phyloP scores from a whole-genome alignment of 2,113 vertebrate genomes.

The Mystacornis crossleyi region DNA sequence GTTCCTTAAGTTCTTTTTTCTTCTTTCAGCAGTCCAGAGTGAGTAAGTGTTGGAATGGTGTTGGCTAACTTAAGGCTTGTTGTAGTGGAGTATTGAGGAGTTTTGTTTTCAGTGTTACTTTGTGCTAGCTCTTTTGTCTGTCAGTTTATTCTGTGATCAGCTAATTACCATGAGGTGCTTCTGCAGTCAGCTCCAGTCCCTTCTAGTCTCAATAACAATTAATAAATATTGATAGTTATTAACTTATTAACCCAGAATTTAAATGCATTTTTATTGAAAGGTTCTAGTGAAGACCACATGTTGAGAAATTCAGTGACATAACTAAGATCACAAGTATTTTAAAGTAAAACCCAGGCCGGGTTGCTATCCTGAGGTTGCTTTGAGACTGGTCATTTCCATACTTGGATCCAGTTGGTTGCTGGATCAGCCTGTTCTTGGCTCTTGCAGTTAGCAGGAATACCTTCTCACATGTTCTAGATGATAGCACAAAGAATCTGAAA shows the following conservation, averaged over 20 bases:
- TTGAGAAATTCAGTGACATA: neutral
- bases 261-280: neutral
- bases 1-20: conserved; percentile 44
- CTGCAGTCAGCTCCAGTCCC: neutral
- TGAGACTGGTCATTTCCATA: neutral
- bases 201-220: neutral
- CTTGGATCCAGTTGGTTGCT: neutral
- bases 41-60: conserved; percentile 32
- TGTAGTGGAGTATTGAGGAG: neutral
- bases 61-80: conserved; percentile 2
- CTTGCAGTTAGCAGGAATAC: neutral
- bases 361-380: neutral
- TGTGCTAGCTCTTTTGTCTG: neutral
- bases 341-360: neutral
- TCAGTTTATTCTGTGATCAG: neutral
- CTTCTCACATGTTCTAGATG: neutral
- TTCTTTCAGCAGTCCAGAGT: conserved; percentile 38
- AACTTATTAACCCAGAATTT: neutral
- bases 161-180: neutral
- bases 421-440: neutral
- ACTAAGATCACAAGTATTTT: neutral
- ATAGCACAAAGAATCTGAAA: neutral
- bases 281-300: neutral
- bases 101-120: neutral
- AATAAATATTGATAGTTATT: neutral